phyloP scores from a whole-genome alignment of 92 coral and sea anemone genomes.

The Zoanthus sociatus region DNA sequence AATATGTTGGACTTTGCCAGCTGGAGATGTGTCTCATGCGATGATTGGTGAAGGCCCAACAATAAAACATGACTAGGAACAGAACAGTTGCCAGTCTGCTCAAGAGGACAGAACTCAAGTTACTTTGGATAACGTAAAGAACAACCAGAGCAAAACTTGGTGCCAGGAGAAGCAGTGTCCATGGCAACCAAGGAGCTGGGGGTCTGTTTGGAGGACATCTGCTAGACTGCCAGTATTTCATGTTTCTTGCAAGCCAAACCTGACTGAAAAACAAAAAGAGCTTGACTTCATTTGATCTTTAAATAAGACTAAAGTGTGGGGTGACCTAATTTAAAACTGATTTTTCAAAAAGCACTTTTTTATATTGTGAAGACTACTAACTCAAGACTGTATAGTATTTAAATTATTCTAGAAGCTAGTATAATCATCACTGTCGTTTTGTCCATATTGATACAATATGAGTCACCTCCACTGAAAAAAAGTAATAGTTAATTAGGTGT shows the following conservation, averaged over 20 bases:
- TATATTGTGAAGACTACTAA: no score
- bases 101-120: constrained; percentile 46
- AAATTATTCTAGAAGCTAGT: no score
- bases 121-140: constrained; percentile 56
- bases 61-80: constrained; percentile 51
- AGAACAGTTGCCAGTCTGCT: constrained; percentile 52
- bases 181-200: constrained; percentile 79
- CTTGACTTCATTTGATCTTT: neutral
- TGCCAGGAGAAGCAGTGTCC: constrained; percentile 71
- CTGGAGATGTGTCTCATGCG: constrained; percentile 86
- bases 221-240: constrained; percentile 78
- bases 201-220: constrained; percentile 74
- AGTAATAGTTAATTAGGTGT: no score
- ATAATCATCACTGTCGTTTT: no score
- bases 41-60: constrained; percentile 75
- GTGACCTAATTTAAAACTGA: neutral
- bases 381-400: no score
- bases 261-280: constrained; percentile 51
- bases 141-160: constrained; percentile 65
- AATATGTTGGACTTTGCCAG: constrained; percentile 81
- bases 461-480: no score
- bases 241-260: constrained; percentile 73
- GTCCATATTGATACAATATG: no score
- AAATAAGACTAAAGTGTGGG: neutral
- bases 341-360: neutral